phyloP scores from a whole-genome alignment of 2,113 vertebrate genomes.

The Acrocephalus kingi region DNA sequence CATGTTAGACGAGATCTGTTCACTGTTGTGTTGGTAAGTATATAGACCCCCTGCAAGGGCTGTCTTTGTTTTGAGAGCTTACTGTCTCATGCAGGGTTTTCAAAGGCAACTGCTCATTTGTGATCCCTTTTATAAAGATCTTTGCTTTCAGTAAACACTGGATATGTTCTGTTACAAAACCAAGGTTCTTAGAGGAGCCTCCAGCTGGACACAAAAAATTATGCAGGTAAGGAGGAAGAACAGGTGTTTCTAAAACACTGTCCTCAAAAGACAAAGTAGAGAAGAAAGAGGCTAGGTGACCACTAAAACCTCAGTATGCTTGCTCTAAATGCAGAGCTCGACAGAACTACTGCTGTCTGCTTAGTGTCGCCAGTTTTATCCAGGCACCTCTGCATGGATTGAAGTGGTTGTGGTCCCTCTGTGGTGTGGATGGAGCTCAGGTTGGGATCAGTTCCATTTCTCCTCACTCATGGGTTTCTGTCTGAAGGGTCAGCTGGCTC shows the following conservation, averaged over 20 bases:
- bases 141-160: neutral
- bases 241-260: neutral
- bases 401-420: neutral
- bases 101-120: neutral
- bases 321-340: neutral
- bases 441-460: neutral
- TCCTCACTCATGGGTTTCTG: neutral
- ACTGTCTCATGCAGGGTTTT: neutral
- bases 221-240: neutral
- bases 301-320: neutral
- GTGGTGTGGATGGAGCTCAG: neutral
- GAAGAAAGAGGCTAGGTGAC: neutral
- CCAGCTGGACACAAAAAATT: neutral
- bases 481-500: neutral
- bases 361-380: neutral
- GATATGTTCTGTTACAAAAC: neutral
- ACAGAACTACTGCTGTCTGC: neutral
- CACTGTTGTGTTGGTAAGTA: neutral
- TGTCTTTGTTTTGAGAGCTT: neutral
- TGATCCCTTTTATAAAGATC: neutral
- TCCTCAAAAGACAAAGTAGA: neutral
- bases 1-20: slow-evolving; percentile 43
- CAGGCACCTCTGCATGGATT: neutral
- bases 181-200: neutral
- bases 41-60: neutral